phyloP scores from a whole-genome alignment of 2,888 invertebrate species.

The Acrobasis consociella region DNA sequence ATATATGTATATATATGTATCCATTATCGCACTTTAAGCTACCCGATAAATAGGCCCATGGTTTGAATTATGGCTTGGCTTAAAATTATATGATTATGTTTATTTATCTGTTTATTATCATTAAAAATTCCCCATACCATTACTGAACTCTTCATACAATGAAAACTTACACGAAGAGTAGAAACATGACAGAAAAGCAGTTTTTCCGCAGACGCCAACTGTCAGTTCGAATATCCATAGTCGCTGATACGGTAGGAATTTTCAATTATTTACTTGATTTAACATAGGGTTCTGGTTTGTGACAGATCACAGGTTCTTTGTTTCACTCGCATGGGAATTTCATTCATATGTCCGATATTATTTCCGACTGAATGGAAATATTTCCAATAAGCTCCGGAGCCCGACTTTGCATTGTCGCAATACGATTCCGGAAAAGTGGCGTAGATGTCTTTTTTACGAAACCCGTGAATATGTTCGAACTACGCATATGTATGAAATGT shows the following conservation, averaged over 20 bases:
- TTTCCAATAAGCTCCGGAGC: conserved; percentile 66
- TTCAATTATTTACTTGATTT: conserved; percentile 56
- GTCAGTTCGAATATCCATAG: conserved; percentile 26
- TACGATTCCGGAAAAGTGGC: conserved; percentile 47
- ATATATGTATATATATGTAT: no score
- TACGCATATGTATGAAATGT: neutral
- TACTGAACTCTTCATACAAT: no score
- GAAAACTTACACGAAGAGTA: no score
- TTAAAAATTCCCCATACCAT: no score
- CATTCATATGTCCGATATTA: conserved; percentile 69
- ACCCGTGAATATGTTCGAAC: neutral
- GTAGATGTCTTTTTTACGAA: conserved; percentile 35
- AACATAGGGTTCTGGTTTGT: conserved; percentile 39
- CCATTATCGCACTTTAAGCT: no score
- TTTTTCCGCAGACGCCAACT: neutral
- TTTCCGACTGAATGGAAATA: conserved; percentile 68
- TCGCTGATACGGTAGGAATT: conserved; percentile 37
- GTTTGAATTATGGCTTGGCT: no score
- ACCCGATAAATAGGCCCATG: no score
- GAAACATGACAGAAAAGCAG: conserved; percentile 7
- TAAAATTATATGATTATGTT: no score
- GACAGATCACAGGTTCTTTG: conserved; percentile 49
- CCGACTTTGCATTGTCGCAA: conserved; percentile 52
- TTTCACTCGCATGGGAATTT: conserved; percentile 58
- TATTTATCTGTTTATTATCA: no score